A percentile compares a stretch with the other conserved stretches of the same genome.
Evolutionary conservation across 2,888 invertebrate species (phyloP).

Genomic region (Macrostomum cliftonense): DNA sequence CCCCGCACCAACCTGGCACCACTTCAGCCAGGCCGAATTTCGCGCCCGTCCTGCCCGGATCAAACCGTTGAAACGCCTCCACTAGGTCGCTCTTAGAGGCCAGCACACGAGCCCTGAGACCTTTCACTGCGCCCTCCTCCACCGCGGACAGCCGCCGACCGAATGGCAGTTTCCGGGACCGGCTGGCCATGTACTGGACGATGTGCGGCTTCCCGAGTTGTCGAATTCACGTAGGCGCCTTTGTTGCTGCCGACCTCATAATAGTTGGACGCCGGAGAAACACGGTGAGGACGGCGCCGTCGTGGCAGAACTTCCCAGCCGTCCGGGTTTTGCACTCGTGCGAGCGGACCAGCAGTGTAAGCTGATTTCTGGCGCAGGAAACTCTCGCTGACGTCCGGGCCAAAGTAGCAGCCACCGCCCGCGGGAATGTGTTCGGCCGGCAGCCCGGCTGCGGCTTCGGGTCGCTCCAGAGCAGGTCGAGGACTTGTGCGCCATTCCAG

Average conservation of each 20-base stretch:
- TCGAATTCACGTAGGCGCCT: constrained; percentile 60
- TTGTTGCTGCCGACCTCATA: constrained; percentile 80
- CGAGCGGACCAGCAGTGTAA: constrained; percentile 60
- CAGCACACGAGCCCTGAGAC: constrained; percentile 58
- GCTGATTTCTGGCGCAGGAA: constrained; percentile 58
- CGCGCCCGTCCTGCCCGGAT: constrained; percentile 39
- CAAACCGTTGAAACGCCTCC: constrained; percentile 52
- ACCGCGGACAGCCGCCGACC: constrained; percentile 53
- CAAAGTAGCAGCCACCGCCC: constrained; percentile 79
- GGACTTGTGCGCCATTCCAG: constrained; percentile 73
- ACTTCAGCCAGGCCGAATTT: constrained; percentile 58
- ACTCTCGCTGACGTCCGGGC: constrained; percentile 61
- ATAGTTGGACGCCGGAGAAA: constrained; percentile 93
- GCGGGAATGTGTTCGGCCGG: constrained; percentile 46
- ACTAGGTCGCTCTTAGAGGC: constrained; percentile 52
- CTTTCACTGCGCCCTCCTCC: constrained; percentile 65
- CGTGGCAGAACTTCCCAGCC: constrained; percentile 71
- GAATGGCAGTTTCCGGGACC: constrained; percentile 13
- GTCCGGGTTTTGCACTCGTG: constrained; percentile 80
- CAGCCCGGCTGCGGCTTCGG: constrained; percentile 44
- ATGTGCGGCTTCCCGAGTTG: constrained; percentile 13
- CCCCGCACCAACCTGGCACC: constrained; percentile 59
- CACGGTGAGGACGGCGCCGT: constrained; percentile 71
- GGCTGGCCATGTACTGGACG: constrained; percentile 8
- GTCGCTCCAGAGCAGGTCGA: constrained; percentile 81